Conservation (phyloP, 2,797 vertebrate genomes). For the Erethizon dorsatum region DNA sequence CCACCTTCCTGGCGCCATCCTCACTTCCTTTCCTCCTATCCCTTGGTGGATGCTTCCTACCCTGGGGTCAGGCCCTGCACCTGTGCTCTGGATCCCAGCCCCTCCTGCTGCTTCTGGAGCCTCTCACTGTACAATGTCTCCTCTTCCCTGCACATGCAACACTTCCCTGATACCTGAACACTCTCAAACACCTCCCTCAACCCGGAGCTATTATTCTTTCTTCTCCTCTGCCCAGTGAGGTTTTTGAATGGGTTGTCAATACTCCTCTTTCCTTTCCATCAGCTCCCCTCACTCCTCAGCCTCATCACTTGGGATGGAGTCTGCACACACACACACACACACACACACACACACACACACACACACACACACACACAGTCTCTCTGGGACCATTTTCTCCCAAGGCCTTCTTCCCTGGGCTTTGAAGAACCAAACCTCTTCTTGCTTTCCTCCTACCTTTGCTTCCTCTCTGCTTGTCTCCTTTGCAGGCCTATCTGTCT, state of each 20-base stretch:
- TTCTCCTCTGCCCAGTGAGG: background rate
- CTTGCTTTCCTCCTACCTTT: background rate
- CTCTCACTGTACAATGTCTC: background rate
- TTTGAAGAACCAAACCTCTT: background rate
- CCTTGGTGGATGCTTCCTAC: background rate
- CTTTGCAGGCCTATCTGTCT: background rate
- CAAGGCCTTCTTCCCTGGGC: background rate
- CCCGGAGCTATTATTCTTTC: background rate
- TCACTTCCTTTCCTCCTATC: conserved; percentile 20
- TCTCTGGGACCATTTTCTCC: background rate
- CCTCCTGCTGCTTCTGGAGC: background rate
- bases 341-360: background rate
- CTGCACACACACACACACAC: background rate
- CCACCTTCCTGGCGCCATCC: background rate
- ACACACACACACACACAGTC: background rate
- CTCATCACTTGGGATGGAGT: background rate
- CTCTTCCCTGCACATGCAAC: background rate
- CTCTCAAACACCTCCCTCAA: background rate
- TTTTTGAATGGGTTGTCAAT: background rate
- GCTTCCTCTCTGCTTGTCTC: background rate
- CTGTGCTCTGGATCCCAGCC: background rate
- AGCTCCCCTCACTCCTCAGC: background rate
- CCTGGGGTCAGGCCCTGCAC: conserved; percentile 10
- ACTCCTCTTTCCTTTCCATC: background rate
- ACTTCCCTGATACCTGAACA: background rate